These are phyloP conservation scores for Hippoglossus hippoglossus DNA, from an alignment of 2,797 vertebrate species.

Conservation along the genomic window DNA sequence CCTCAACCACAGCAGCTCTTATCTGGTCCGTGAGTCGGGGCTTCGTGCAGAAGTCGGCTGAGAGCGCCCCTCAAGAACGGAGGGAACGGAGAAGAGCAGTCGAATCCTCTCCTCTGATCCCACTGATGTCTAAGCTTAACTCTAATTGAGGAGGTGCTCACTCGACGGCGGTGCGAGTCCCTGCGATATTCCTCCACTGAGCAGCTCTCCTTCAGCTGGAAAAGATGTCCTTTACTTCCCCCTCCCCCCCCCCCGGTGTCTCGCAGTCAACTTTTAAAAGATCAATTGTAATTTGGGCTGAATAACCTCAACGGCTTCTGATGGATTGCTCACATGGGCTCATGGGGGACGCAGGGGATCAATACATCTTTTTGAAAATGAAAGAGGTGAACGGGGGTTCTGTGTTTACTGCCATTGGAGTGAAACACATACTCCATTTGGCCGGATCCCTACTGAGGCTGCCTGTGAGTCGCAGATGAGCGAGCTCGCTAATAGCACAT, in stretches of 20 bases:
- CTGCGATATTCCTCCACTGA: constrained; percentile 60
- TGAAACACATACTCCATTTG: constrained; percentile 40
- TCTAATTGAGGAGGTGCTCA: constrained; percentile 76
- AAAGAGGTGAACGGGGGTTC: constrained; percentile 47
- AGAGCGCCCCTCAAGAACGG: constrained; percentile 25
- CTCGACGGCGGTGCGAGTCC: constrained; percentile 49
- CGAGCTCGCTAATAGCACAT: constrained; percentile 24
- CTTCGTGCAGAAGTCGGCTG: constrained; percentile 34
- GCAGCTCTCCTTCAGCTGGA: constrained; percentile 62
- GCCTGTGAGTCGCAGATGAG: constrained; percentile 39
- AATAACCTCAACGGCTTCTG: constrained; percentile 66
- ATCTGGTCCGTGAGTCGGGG: constrained; percentile 32
- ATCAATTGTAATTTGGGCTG: constrained; percentile 73
- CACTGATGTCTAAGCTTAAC: constrained; percentile 71
- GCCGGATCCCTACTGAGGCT: constrained; percentile 27
- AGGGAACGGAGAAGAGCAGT: constrained; percentile 42
- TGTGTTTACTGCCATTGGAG: constrained; percentile 41
- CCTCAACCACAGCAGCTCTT: constrained; percentile 40
- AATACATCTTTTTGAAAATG: constrained; percentile 67
- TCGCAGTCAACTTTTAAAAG: constrained; percentile 62
- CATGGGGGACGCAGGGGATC: constrained; percentile 38
- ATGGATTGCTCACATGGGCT: constrained; percentile 50
- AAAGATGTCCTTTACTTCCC: constrained; percentile 56
- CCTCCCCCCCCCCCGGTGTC: constrained; percentile 36
- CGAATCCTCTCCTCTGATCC: constrained; percentile 67